A percentile compares a stretch with the other conserved stretches of the same genome.
These are phyloP conservation scores for Pegea sp. DNA, from an alignment of 23 tunicate genomes.

Conservation along the genomic window DNA sequence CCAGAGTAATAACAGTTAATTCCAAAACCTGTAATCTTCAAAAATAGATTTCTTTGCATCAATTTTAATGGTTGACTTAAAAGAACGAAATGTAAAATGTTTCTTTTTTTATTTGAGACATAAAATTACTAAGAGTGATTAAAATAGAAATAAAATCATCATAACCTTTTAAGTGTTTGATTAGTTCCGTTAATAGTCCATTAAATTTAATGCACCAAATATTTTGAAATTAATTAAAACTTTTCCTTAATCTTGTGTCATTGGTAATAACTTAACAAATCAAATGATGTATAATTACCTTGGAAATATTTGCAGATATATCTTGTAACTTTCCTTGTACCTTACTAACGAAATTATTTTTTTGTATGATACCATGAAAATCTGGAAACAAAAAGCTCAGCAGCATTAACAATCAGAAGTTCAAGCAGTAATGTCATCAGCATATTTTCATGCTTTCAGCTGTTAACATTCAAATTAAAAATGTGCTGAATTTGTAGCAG, in stretches of 20 bases:
- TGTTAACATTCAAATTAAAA: too few relatives aligned
- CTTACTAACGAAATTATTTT: neutral
- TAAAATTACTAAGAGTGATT: neutral
- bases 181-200: too few relatives aligned
- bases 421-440: too few relatives aligned
- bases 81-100: neutral
- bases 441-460: too few relatives aligned
- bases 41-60: neutral
- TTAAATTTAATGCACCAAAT: too few relatives aligned
- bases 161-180: neutral
- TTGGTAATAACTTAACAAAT: too few relatives aligned
- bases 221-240: too few relatives aligned
- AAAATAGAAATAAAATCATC: neutral
- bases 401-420: conserved; percentile 1
- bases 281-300: too few relatives aligned
- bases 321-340: neutral
- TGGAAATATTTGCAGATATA: neutral
- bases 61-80: neutral
- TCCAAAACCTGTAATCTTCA: neutral
- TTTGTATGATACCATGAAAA: neutral
- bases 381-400: neutral
- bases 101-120: neutral
- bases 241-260: too few relatives aligned
- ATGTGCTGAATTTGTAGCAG: too few relatives aligned
- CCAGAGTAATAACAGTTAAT: neutral